Conservation (phyloP, 2,113 vertebrate genomes). For the Riparia riparia region DNA sequence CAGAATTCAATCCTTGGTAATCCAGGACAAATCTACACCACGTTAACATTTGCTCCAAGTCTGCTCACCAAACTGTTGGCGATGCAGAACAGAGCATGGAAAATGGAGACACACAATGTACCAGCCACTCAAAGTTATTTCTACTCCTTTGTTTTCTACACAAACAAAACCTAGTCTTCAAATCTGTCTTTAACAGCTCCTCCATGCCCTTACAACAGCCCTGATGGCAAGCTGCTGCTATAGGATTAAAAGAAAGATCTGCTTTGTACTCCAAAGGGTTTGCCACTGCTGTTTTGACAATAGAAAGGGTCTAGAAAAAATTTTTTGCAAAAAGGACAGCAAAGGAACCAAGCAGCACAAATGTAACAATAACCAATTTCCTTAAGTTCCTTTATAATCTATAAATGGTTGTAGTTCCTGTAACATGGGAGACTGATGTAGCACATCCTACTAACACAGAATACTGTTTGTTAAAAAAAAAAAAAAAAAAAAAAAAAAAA, state of each 20-base stretch:
- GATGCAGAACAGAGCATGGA: not conserved
- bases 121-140: not conserved
- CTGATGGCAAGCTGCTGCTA: not conserved
- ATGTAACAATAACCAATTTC: not conserved
- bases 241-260: accelerated
- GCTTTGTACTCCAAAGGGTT: not conserved
- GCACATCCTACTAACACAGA: not conserved
- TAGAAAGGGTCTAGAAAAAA: accelerated
- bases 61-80: not conserved
- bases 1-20: not conserved
- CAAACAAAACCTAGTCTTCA: not conserved
- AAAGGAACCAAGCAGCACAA: not conserved
- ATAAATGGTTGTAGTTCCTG: not conserved
- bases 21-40: not conserved
- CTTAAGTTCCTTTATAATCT: not conserved
- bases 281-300: not conserved
- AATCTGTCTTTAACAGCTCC: not conserved
- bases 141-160: not conserved
- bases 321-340: not conserved
- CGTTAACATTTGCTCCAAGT: not conserved
- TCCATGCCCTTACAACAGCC: not conserved
- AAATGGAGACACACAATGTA: accelerated
- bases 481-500: too few species aligned
- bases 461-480: too few species aligned
- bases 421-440: not conserved